Base-by-base conservation (phyloP, 1,140 invertebrate species). In the Trachymyrmex septentrionalis region DNA sequence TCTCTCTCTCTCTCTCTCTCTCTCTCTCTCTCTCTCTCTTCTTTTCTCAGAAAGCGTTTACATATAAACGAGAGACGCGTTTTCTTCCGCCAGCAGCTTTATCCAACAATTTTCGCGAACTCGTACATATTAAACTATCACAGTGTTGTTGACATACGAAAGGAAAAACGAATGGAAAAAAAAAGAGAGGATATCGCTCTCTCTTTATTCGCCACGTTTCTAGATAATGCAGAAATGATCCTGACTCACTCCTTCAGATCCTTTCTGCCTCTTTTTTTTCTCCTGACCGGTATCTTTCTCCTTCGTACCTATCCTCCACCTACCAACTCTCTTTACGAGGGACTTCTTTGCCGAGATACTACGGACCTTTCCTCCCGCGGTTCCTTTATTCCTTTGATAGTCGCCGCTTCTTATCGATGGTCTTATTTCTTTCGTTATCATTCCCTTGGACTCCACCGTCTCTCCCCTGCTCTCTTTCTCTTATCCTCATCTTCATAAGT, bases 321-420 rank as follows among this genome's bases (percentile, higher is more conserved):
- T 57, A 16, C 21, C 67, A 61, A 82, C 55, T 69, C 44, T 53
- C 38, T 84, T 84, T 84, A 84, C 80, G 80, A 84, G 80, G 38
- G 69, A 75, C 69, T 84, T 82, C 67, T 82, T 73, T 73, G 55
- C 80, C 69, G 55, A 84, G 80, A 84, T 84, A 84, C 69, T 69
- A 55, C 44, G 69, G 80, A 84, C 80, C 80, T 61, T 84, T 61
- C 80, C 80, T 75, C 69, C 38, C 69, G 80, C 55, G 80, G 80
- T 84, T 75, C 80, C 80, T 84, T 84, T 84, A 84, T 84, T 84
- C 69, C 44, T 84, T 84, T 84, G 80, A 84, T 84, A 84, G 7
- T 53, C 53, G 55, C 67, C 38, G 24, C 24, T 24, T 84, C 55
- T 55, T 84, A 84, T 84, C 80, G 80, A 84, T 84, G 55, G 14